phyloP scores from a whole-genome alignment of 2,113 vertebrate genomes.

The Eulemur macaco region DNA sequence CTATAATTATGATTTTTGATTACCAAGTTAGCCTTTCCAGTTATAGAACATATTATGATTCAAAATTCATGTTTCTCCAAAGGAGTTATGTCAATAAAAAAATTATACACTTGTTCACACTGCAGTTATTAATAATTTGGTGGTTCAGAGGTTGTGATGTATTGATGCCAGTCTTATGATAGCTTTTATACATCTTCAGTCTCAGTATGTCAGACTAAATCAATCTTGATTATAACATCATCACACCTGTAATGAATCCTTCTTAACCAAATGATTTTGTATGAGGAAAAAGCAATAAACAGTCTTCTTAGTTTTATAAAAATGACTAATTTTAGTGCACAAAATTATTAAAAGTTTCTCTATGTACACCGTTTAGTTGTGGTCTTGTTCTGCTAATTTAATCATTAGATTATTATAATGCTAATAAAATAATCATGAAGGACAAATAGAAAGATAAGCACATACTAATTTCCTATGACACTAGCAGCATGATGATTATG shows the following conservation, averaged over 20 bases:
- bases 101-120: background rate
- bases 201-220: slow-evolving; percentile 31
- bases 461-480: background rate
- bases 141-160: slow-evolving; percentile 19
- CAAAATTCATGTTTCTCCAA: slow-evolving; percentile 37
- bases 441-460: background rate
- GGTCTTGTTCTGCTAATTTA: slow-evolving; percentile 17
- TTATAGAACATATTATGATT: background rate
- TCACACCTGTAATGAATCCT: slow-evolving; percentile 37
- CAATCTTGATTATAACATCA: slow-evolving; percentile 59
- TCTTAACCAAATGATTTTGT: slow-evolving; percentile 55
- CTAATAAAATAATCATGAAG: slow-evolving; percentile 2
- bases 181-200: slow-evolving; percentile 42
- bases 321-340: slow-evolving; percentile 36
- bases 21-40: background rate
- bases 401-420: slow-evolving; percentile 38
- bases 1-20: background rate
- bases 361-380: slow-evolving; percentile 4
- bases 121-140: slow-evolving; percentile 14
- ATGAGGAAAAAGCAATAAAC: slow-evolving; percentile 54
- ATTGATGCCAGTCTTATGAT: slow-evolving; percentile 51
- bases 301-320: slow-evolving; percentile 33
- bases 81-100: slow-evolving; percentile 13
- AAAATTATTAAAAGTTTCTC: slow-evolving; percentile 44
- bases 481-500: background rate